phyloP scores from a whole-genome alignment of 2,888 invertebrate genomes.

The Drosophila cyrtoloma region DNA sequence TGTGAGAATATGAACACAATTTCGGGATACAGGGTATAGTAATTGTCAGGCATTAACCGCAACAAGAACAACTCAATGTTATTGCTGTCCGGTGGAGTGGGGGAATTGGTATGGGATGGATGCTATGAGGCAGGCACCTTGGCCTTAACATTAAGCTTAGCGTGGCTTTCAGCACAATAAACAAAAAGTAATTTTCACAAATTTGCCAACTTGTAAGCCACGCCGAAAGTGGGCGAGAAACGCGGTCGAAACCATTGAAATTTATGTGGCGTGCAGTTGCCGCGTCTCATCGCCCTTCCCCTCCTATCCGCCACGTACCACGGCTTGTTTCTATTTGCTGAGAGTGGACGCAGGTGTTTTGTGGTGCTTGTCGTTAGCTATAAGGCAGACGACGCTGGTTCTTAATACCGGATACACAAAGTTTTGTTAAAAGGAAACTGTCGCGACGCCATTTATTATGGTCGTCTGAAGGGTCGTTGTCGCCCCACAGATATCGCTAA shows the following conservation, averaged over 20 bases:
- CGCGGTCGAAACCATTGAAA: conserved; percentile 73
- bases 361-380: conserved; percentile 54
- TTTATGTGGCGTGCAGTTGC: conserved; percentile 82
- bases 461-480: conserved; percentile 79
- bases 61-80: conserved; percentile 68
- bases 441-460: conserved; percentile 84
- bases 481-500: conserved; percentile 75
- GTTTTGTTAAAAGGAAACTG: conserved; percentile 82
- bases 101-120: conserved; percentile 26
- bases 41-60: conserved; percentile 38
- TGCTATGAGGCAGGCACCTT: conserved; percentile 53
- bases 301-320: not conserved
- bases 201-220: conserved; percentile 84
- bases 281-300: not conserved
- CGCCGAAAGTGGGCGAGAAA: conserved; percentile 63
- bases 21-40: conserved; percentile 14
- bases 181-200: conserved; percentile 84
- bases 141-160: conserved; percentile 74
- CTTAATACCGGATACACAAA: conserved; percentile 77
- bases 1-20: not conserved
- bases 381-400: conserved; percentile 69
- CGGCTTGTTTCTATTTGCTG: conserved; percentile 41
- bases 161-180: conserved; percentile 81
- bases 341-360: conserved; percentile 82
- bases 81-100: conserved; percentile 45